Percentiles rank a stretch among this genome's conserved stretches.
Conservation (phyloP, 2,888 invertebrate species). For the Drosophila nr. medialis region DNA sequence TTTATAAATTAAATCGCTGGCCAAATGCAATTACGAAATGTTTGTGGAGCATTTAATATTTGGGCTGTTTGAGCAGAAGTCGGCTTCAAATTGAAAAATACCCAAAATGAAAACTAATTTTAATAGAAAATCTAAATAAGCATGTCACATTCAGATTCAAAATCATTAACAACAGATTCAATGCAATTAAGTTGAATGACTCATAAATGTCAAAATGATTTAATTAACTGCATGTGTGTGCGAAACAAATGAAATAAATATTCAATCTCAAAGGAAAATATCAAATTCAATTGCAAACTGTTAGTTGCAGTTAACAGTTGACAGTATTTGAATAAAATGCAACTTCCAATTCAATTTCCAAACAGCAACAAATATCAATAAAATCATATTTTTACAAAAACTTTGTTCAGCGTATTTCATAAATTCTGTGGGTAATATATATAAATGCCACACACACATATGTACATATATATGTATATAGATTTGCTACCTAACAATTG, state of each 20-base stretch:
- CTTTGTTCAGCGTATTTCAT: constrained; percentile 44
- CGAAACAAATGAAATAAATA: background rate
- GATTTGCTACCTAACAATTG: constrained; percentile 61
- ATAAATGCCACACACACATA: constrained; percentile 11
- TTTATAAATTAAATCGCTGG: constrained; percentile 22
- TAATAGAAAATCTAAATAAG: background rate
- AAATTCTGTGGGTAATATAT: constrained; percentile 12
- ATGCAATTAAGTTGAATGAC: background rate
- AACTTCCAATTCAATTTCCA: constrained; percentile 20
- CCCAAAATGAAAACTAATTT: background rate
- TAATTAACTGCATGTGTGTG: constrained; percentile 1
- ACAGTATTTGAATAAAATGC: constrained; percentile 4
- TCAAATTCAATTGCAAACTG: constrained; percentile 11
- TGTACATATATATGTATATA: constrained; percentile 18
- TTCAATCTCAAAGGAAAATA: constrained; percentile 3
- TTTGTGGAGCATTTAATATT: constrained; percentile 21
- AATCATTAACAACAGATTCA: background rate
- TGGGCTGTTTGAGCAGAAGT: background rate
- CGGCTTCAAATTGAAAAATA: background rate
- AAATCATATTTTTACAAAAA: background rate
- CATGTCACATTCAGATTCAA: background rate
- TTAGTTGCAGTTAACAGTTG: constrained; percentile 1
- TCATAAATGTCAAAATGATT: background rate
- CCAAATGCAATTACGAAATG: constrained; percentile 27
- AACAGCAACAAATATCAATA: constrained; percentile 1